Percentiles rank a stretch among this genome's conserved stretches.
phyloP scores from a whole-genome alignment of 1,140 invertebrate genomes.

The Drosophila melanogaster region Release_6_plus_ISO1_MT NT_037436.4:4971501-4972000 shows the following conservation, averaged over 20 bases:
- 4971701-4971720: too few relatives aligned
- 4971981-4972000: constrained; percentile 72
- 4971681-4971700: too few relatives aligned
- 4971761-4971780: constrained; percentile 8
- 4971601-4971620: background rate
- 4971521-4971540: constrained; percentile 65
- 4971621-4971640: background rate
- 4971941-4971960: constrained; percentile 7
- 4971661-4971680: background rate
- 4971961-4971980: constrained; percentile 39
- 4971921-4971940: background rate
- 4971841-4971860: constrained; percentile 36
- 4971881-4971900: constrained; percentile 44
- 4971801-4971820: constrained; percentile 24
- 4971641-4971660: background rate
- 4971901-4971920: constrained; percentile 33
- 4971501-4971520: constrained; percentile 31
- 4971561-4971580: background rate
- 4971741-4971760: too few relatives aligned
- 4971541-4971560: constrained; percentile 29
- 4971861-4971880: constrained; percentile 54
- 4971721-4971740: too few relatives aligned
- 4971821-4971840: constrained; percentile 5
- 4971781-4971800: constrained; percentile 17
- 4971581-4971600: background rate